A percentile compares a stretch with the other conserved stretches of the same genome.
phyloP scores from a whole-genome alignment of 2,113 vertebrate species.

The Triplophysa rosa region DNA sequence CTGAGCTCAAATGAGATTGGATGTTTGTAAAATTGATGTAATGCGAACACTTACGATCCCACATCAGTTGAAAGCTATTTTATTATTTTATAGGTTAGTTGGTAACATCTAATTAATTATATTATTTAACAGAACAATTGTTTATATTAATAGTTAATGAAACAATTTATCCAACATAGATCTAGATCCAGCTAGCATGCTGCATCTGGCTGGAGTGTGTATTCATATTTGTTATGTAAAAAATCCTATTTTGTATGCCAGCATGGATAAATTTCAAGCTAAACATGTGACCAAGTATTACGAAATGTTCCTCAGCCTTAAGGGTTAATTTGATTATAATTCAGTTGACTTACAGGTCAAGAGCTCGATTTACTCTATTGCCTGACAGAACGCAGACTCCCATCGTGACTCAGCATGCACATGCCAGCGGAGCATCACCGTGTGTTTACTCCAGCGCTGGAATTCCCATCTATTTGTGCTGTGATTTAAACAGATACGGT shows the following conservation, averaged over 20 bases:
- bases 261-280: not conserved
- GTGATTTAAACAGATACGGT: not conserved
- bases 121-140: too few species aligned
- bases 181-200: too few species aligned
- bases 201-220: too few species aligned
- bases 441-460: not conserved
- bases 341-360: not conserved
- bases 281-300: not conserved
- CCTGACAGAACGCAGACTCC: not conserved
- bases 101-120: too few species aligned
- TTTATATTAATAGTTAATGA: too few species aligned
- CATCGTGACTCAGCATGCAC: not conserved
- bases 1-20: too few species aligned
- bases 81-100: too few species aligned
- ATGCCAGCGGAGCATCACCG: not conserved
- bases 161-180: too few species aligned
- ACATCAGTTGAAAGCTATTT: too few species aligned
- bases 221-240: too few species aligned
- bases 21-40: too few species aligned
- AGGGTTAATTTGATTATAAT: not conserved
- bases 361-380: not conserved
- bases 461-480: not conserved
- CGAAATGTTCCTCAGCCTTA: not conserved
- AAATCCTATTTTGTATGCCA: not conserved
- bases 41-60: too few species aligned